A percentile compares a stretch with the other conserved stretches of the same genome.
These are phyloP conservation scores for Palloptera scutellata DNA, from an alignment of 2,888 invertebrate genomes.

Conservation along the genomic window DNA sequence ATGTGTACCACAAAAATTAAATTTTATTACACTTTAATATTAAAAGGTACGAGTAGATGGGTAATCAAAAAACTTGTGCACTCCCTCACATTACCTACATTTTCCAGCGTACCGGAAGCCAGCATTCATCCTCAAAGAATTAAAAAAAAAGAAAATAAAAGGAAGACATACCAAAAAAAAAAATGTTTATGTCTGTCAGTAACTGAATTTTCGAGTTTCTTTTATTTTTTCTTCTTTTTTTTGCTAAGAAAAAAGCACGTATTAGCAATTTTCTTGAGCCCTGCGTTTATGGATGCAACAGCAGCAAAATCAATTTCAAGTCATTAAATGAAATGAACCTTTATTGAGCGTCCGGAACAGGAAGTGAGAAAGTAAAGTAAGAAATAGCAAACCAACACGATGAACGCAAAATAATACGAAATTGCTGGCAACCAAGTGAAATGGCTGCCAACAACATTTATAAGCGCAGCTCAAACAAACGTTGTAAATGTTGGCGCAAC, in stretches of 20 bases:
- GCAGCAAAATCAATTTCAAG: slow-evolving; percentile 58
- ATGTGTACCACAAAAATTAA: slow-evolving; percentile 53
- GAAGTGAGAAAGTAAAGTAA: not conserved
- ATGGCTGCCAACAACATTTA: slow-evolving; percentile 21
- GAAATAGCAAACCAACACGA: not conserved
- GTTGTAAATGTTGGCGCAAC: slow-evolving; percentile 1
- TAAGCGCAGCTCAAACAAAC: slow-evolving; percentile 13
- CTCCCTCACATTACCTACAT: too few relatives aligned
- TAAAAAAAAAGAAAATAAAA: too few relatives aligned
- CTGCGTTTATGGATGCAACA: slow-evolving; percentile 39
- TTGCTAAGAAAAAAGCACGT: slow-evolving; percentile 48
- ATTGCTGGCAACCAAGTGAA: slow-evolving; percentile 11
- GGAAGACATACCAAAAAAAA: too few relatives aligned
- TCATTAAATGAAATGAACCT: slow-evolving; percentile 59
- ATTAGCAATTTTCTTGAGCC: slow-evolving; percentile 49
- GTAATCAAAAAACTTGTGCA: slow-evolving; percentile 9
- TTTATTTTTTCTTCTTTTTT: too few relatives aligned
- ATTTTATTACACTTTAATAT: slow-evolving; percentile 52
- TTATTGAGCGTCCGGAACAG: slow-evolving; percentile 42
- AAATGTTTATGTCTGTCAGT: too few relatives aligned
- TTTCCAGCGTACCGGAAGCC: too few relatives aligned
- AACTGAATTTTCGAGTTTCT: too few relatives aligned
- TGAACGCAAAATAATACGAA: slow-evolving; percentile 9
- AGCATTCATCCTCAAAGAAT: too few relatives aligned
- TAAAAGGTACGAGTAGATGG: slow-evolving; percentile 8